Evolutionary conservation across 2,888 invertebrate species (phyloP).

Genomic region (Drosophila putrida): DNA sequence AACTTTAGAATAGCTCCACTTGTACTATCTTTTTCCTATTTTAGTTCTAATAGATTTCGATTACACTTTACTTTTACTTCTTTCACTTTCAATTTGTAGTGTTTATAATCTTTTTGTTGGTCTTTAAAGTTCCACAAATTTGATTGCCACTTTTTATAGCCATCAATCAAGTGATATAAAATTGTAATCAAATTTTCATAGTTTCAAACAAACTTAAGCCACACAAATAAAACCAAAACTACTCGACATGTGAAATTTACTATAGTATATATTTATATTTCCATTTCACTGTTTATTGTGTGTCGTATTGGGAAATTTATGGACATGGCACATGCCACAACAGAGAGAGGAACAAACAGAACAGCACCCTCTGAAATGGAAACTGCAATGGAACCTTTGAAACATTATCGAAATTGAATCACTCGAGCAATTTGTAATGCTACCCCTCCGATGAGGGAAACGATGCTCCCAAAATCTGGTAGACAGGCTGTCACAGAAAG

Average conservation of each 20-base stretch:
- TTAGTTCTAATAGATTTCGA: no score
- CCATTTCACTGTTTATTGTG: conserved; percentile 51
- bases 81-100: conserved; percentile 1
- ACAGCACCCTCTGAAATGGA: conserved; percentile 1
- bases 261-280: conserved; percentile 30
- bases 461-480: conserved; percentile 36
- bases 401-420: conserved; percentile 75
- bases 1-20: neutral
- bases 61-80: neutral
- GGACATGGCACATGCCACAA: conserved; percentile 32
- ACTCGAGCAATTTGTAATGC: conserved; percentile 79
- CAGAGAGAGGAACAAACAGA: neutral
- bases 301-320: conserved; percentile 55
- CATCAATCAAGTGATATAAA: conserved; percentile 26
- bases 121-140: conserved; percentile 1
- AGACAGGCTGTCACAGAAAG: conserved; percentile 51
- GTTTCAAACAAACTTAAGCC: neutral
- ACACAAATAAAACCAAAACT: conserved; percentile 35
- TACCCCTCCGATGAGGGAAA: conserved; percentile 56
- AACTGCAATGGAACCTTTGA: conserved; percentile 23
- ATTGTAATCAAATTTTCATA: conserved; percentile 15
- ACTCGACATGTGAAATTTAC: conserved; percentile 41
- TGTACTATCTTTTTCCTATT: neutral
- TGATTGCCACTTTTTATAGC: conserved; percentile 4
- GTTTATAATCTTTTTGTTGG: neutral